phyloP scores from a whole-genome alignment of 30 jellyfish, hydroid and myxozoan genomes.

The Catostylus mosaicus region DNA sequence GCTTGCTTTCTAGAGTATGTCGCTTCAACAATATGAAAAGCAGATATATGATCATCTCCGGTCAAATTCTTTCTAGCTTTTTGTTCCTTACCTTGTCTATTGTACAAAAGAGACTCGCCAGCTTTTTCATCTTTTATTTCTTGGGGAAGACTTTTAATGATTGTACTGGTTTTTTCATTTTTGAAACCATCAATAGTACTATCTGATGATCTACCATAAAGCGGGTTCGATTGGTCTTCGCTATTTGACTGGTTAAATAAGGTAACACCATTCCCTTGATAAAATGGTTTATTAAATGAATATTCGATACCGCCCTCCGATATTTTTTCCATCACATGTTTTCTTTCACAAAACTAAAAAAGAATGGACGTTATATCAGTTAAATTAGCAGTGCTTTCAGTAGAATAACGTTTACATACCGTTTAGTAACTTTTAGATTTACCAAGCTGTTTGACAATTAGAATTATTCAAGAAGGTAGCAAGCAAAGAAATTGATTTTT shows the following conservation, averaged over 20 bases:
- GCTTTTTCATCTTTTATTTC: background rate
- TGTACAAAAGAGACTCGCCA: background rate
- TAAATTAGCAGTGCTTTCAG: background rate
- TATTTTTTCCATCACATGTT: background rate
- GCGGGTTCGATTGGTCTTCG: background rate
- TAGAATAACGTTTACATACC: background rate
- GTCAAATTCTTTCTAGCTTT: background rate
- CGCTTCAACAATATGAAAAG: constrained; percentile 35
- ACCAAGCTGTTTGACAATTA: background rate
- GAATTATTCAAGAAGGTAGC: too few species aligned
- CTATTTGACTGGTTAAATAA: background rate
- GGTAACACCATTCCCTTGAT: background rate
- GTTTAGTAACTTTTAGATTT: background rate
- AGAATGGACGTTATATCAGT: background rate
- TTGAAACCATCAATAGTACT: constrained; percentile 8
- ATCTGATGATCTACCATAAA: background rate
- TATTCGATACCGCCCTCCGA: background rate
- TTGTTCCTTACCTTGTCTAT: background rate
- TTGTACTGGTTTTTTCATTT: background rate
- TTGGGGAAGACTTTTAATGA: background rate
- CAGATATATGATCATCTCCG: constrained; percentile 21
- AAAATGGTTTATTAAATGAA: background rate
- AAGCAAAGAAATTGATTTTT: too few species aligned
- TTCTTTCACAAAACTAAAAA: background rate
- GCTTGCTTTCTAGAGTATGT: background rate